Evolutionary conservation across 2,888 invertebrate species (phyloP).

Genomic region (Tinea semifulvella): DNA sequence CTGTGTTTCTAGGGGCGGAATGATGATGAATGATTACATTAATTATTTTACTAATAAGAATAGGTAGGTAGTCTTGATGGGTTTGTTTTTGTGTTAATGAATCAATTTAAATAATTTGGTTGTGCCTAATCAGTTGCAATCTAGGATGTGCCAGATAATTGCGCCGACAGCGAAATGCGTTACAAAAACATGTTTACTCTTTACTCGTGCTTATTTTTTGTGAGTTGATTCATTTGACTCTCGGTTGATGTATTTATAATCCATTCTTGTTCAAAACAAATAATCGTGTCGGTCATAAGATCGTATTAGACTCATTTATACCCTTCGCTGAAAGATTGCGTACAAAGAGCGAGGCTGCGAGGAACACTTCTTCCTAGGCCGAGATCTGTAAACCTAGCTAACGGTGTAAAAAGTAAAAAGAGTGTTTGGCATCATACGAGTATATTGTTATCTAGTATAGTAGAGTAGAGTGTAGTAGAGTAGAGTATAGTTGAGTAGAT

Average conservation of each 20-base stretch:
- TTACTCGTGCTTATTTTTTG: conserved; percentile 13
- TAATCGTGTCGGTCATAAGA: conserved; percentile 14
- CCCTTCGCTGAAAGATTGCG: conserved; percentile 11
- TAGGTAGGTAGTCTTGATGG: no score
- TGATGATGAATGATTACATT: no score
- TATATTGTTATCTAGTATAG: no score
- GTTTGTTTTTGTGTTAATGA: no score
- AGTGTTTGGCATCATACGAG: no score
- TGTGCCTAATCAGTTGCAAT: neutral
- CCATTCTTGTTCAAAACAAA: conserved; percentile 12
- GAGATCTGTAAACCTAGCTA: no score
- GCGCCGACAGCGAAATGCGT: conserved; percentile 12
- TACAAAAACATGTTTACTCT: conserved; percentile 11
- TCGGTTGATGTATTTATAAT: conserved; percentile 12
- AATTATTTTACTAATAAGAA: no score
- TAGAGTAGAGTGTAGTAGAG: no score
- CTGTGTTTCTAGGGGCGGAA: no score
- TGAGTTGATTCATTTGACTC: conserved; percentile 12
- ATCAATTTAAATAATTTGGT: no score
- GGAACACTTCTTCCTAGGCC: neutral
- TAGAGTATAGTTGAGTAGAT: no score
- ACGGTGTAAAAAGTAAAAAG: no score
- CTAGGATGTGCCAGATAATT: conserved; percentile 6
- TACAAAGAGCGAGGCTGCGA: neutral
- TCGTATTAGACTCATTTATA: conserved; percentile 10